Conservation (phyloP, 2,888 invertebrate genomes). For the Pachymerium ferrugineum region DNA sequence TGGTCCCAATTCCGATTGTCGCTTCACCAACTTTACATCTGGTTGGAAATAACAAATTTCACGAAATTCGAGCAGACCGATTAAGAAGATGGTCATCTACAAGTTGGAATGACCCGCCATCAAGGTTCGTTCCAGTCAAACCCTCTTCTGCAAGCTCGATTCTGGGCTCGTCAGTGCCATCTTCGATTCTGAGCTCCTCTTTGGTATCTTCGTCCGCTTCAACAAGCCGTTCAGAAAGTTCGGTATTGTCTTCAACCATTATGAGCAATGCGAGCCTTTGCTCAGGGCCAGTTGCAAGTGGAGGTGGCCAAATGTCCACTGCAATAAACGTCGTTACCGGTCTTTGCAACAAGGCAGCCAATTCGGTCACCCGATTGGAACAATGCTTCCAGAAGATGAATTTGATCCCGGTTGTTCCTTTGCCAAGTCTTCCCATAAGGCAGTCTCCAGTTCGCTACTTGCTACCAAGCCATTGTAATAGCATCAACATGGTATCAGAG, state of each 20-base stretch:
- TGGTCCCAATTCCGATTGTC: neutral
- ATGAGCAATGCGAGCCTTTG: neutral
- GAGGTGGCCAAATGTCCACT: neutral
- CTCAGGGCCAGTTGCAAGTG: neutral
- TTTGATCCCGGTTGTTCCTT: neutral
- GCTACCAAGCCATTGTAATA: neutral
- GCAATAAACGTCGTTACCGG: neutral
- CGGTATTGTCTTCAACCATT: neutral
- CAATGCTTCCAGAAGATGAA: neutral
- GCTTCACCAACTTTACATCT: too few species aligned
- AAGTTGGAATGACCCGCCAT: too few species aligned
- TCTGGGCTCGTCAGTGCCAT: too few species aligned
- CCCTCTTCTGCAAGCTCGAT: too few species aligned
- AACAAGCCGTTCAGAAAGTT: neutral
- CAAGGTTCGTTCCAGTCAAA: too few species aligned
- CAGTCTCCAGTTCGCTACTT: neutral
- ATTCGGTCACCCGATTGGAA: neutral
- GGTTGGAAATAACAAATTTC: too few species aligned
- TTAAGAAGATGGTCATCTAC: too few species aligned
- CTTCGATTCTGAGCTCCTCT: too few species aligned
- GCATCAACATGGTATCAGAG: neutral
- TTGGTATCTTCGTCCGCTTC: too few species aligned
- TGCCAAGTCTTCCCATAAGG: neutral
- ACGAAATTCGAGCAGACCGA: too few species aligned
- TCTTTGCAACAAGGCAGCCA: neutral